phyloP scores from a whole-genome alignment of 1,140 invertebrate genomes.

The Cyrtorhinus lividipennis region DNA sequence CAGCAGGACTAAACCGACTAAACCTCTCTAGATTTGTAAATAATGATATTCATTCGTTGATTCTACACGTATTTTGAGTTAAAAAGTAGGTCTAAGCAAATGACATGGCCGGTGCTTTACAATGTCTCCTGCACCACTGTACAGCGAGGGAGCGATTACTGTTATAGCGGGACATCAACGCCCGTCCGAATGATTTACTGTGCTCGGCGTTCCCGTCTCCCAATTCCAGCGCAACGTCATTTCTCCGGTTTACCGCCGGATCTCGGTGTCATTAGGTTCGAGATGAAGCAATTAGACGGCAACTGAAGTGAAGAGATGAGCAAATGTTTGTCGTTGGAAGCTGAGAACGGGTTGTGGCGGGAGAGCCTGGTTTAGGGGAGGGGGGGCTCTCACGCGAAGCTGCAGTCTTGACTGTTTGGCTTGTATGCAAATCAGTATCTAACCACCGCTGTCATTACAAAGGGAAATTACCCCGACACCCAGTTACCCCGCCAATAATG shows the following conservation, averaged over 20 bases:
- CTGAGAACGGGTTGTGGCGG: background rate
- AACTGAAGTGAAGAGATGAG: slow-evolving; percentile 1
- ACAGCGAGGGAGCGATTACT: too few species aligned
- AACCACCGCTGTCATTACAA: slow-evolving; percentile 9
- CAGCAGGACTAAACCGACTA: too few species aligned
- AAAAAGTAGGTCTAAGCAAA: too few species aligned
- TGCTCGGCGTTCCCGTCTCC: too few species aligned
- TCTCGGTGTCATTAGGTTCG: slow-evolving; percentile 4
- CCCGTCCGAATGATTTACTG: too few species aligned
- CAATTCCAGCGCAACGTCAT: background rate
- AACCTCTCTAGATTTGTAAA: too few species aligned
- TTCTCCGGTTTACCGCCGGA: background rate
- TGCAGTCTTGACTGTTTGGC: slow-evolving; percentile 5
- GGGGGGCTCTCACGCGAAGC: background rate
- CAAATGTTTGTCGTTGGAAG: slow-evolving; percentile 6
- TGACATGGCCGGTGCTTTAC: too few species aligned
- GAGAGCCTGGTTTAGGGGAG: background rate
- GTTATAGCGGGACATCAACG: too few species aligned
- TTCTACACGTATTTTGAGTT: too few species aligned
- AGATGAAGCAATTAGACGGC: background rate
- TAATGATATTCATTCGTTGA: too few species aligned
- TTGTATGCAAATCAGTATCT: slow-evolving; percentile 5
- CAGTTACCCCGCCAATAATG: slow-evolving; percentile 1
- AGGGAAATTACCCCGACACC: slow-evolving; percentile 7
- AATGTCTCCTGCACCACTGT: too few species aligned